Evolutionary conservation across 2,888 invertebrate species (phyloP).

Genomic region (Gortyna flavago): DNA sequence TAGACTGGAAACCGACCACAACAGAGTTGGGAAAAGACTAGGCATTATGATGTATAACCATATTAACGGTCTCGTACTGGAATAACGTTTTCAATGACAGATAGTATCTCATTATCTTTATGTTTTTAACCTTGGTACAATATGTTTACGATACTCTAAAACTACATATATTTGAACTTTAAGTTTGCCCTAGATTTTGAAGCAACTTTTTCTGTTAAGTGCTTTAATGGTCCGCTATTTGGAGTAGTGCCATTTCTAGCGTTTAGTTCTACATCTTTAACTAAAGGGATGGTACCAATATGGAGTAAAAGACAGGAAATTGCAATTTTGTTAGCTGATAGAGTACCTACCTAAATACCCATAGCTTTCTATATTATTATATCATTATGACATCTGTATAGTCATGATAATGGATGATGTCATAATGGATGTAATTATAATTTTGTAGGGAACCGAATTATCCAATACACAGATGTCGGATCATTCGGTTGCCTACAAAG

Average conservation of each 20-base stretch:
- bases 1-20: no score
- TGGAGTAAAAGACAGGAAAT: constrained; percentile 36
- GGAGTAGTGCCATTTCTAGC: constrained; percentile 35
- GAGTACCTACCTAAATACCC: not conserved
- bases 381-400: constrained; percentile 3
- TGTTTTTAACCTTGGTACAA: no score
- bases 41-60: no score
- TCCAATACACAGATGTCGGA: no score
- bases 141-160: not conserved
- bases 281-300: constrained; percentile 1
- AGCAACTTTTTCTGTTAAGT: not conserved
- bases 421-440: not conserved
- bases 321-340: constrained; percentile 36
- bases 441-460: not conserved
- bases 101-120: no score
- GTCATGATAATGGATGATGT: not conserved
- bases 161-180: not conserved
- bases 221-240: constrained; percentile 13
- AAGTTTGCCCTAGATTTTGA: constrained; percentile 1
- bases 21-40: no score
- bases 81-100: no score
- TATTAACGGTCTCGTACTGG: no score
- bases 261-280: constrained; percentile 5
- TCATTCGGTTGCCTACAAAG: no score
- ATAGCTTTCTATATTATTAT: not conserved